These are phyloP conservation scores for Anguilla obscura DNA, from an alignment of 2,797 vertebrate genomes.

Conservation along the genomic window DNA sequence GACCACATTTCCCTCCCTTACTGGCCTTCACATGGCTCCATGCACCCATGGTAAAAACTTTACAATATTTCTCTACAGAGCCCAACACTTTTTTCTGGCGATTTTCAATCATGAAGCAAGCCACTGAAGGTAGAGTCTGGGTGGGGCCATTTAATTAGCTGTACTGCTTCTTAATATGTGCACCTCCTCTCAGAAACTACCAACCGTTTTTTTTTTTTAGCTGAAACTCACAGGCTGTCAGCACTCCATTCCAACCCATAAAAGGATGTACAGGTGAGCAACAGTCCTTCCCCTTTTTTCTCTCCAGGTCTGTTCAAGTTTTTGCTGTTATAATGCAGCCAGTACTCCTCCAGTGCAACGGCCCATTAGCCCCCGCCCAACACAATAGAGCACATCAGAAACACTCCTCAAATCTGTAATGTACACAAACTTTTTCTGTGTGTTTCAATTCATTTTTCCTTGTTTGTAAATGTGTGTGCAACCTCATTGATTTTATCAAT, in stretches of 20 bases:
- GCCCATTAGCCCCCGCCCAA: too few relatives aligned
- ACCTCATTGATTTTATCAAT: background rate
- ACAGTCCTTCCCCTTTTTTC: background rate
- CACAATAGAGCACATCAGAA: background rate
- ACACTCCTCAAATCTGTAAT: background rate
- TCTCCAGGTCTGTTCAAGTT: background rate
- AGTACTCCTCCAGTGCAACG: too few relatives aligned
- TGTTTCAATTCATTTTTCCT: background rate
- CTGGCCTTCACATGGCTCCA: background rate
- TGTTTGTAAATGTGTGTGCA: background rate
- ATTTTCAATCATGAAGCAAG: background rate
- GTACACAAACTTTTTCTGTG: background rate
- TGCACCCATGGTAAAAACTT: background rate
- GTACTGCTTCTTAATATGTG: background rate
- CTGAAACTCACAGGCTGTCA: background rate
- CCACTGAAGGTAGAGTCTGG: background rate
- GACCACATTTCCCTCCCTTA: background rate
- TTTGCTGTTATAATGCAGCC: background rate
- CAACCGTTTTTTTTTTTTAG: background rate
- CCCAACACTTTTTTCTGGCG: background rate
- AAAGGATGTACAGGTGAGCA: background rate
- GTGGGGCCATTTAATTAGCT: background rate
- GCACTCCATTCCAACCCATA: background rate
- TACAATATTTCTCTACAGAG: background rate
- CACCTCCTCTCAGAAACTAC: background rate